Conservation (phyloP, 2,888 invertebrate genomes). For the Cataglyphis albicans region DNA sequence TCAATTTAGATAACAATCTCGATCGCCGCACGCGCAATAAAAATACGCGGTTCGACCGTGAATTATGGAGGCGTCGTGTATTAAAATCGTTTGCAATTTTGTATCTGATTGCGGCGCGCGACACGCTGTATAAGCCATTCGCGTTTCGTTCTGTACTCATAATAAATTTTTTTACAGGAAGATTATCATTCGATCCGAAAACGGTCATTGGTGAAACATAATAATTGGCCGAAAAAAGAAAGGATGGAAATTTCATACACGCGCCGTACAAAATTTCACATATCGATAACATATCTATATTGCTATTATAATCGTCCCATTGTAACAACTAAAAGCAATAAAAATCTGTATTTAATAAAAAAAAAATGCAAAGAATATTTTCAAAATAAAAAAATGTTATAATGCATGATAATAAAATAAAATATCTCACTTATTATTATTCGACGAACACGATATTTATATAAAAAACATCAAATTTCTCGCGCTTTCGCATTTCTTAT, state of each 20-base stretch:
- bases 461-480: not conserved
- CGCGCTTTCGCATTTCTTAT: not conserved
- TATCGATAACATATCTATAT: not conserved
- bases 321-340: not conserved
- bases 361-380: not conserved
- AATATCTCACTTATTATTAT: not conserved
- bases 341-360: not conserved
- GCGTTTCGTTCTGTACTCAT: conserved; percentile 38
- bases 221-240: conserved; percentile 14
- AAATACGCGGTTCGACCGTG: conserved; percentile 70
- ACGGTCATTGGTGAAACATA: conserved; percentile 25
- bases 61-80: conserved; percentile 72
- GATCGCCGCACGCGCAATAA: conserved; percentile 74
- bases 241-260: conserved; percentile 7
- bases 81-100: conserved; percentile 74
- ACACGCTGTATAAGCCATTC: conserved; percentile 62
- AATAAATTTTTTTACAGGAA: conserved; percentile 57
- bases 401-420: not conserved
- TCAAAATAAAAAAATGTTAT: not conserved
- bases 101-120: conserved; percentile 69
- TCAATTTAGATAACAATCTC: conserved; percentile 84
- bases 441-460: not conserved
- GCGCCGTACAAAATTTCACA: not conserved
- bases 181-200: conserved; percentile 50
- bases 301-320: not conserved